Percentiles rank a stretch among this genome's conserved stretches.
phyloP scores from a whole-genome alignment of 2,113 vertebrate species.

The Emberiza fucata region DNA sequence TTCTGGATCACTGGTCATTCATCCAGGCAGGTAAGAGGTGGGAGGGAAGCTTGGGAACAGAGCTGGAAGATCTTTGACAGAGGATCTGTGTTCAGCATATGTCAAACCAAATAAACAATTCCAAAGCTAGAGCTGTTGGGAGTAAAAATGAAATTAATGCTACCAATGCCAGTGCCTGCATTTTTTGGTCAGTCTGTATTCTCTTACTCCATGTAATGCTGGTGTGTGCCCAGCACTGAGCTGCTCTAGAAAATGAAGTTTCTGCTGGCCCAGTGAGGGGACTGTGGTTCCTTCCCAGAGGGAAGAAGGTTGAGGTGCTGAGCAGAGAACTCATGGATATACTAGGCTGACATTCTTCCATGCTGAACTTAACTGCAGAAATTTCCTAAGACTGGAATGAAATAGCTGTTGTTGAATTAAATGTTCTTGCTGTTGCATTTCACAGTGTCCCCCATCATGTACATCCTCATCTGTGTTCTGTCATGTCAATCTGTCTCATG shows the following conservation, averaged over 20 bases:
- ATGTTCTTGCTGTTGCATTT: neutral
- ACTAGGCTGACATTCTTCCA: neutral
- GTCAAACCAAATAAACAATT: conserved; percentile 52
- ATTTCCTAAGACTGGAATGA: neutral
- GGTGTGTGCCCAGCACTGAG: neutral
- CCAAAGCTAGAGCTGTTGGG: conserved; percentile 3
- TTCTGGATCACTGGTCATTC: neutral
- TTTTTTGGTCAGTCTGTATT: neutral
- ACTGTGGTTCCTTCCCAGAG: neutral
- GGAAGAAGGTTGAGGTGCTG: neutral
- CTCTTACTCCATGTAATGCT: neutral
- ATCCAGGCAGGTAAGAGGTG: neutral
- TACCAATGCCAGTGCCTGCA: neutral
- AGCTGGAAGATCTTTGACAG: neutral
- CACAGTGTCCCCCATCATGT: neutral
- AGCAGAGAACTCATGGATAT: neutral
- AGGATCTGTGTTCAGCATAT: neutral
- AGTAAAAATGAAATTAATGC: neutral
- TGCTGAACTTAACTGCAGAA: neutral
- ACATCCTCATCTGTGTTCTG: neutral
- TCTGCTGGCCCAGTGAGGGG: neutral
- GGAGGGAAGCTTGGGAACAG: neutral
- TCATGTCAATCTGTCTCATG: neutral
- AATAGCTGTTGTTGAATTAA: neutral
- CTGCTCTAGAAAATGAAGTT: neutral